A percentile compares a stretch with the other conserved stretches of the same genome.
These are phyloP conservation scores for Drosophila mauritiana DNA, from an alignment of 1,140 invertebrate genomes.

Conservation along the genomic window DNA sequence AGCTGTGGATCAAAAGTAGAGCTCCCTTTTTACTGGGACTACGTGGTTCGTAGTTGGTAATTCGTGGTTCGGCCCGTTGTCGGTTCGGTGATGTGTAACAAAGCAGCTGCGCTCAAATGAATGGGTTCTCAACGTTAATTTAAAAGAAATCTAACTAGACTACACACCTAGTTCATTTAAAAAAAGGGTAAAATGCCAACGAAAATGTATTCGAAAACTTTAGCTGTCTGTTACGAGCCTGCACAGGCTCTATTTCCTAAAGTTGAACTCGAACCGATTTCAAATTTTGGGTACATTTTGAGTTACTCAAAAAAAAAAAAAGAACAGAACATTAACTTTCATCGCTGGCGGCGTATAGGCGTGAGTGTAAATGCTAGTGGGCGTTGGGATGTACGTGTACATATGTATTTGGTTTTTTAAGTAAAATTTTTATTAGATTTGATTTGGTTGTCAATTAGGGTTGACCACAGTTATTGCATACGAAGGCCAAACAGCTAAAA, in stretches of 20 bases:
- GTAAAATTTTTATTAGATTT: constrained; percentile 24
- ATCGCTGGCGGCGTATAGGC: constrained; percentile 1
- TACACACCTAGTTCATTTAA: not conserved
- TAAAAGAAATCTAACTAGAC: not conserved
- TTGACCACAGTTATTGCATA: constrained; percentile 70
- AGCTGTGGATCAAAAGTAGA: constrained; percentile 5
- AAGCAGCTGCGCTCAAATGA: constrained; percentile 62
- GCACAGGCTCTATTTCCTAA: not conserved
- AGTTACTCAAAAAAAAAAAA: not conserved
- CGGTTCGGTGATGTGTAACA: constrained; percentile 78
- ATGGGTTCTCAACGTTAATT: not conserved
- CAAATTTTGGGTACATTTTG: not conserved
- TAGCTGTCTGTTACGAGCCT: not conserved
- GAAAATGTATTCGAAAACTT: not conserved
- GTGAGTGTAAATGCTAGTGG: constrained; percentile 35
- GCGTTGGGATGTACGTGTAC: constrained; percentile 56
- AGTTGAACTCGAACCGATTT: not conserved
- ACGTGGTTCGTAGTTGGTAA: not conserved
- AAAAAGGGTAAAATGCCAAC: not conserved
- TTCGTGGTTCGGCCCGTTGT: constrained; percentile 56
- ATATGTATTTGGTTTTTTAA: constrained; percentile 52
- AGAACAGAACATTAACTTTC: not conserved
- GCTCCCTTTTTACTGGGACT: not conserved
- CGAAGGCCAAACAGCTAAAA: constrained; percentile 79
- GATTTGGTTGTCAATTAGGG: constrained; percentile 48